Base-by-base conservation (phyloP, 2,797 vertebrate genomes). In the Dicrostonyx torquatus region DNA sequence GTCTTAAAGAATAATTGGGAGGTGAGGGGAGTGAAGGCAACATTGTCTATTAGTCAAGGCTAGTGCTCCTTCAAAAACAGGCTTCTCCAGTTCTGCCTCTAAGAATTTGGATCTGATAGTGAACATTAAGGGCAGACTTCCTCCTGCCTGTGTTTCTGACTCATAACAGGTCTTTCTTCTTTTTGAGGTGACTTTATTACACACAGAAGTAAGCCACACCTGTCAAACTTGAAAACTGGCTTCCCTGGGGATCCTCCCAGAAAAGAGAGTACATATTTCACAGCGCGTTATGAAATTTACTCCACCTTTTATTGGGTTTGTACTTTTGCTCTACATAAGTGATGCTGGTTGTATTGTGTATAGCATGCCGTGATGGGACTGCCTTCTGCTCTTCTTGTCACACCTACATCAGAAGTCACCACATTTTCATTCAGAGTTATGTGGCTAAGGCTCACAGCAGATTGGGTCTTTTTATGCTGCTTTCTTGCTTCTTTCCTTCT, bases 101-200 rank as follows among this genome's bases (percentile, higher is more conserved):
- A 5, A 24, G 60, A n/a, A 83, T n/a, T 34, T 76, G 22, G 37
- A 88, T 88, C 89, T 83, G 76, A 93, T 79, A 91, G 88, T 40
- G 62, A 82, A 75, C 93, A 66, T 48, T 45, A 64, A 55, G 55
- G 55, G 14, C 1, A 34, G 60, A 83, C n/a, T 91, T 91, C 84
- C n/a, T 94, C 83, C 76, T 50, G 90, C 43, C 60, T 85, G 31
- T 79, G 45, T n/a, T 68, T 90, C 78, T 88, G 60, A 91, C 40
- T 96, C 91, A 94, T 14, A 93, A 80, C 87, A 84, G 86, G 91
- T 50, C 60, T 97, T 96, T 94, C 90, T 93, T 95, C 86, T 96
- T 76, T 5, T 76, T 60, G 29, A 20, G 13, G 77, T 89, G 43
- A 87, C 76, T 87, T 55, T 87, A 82, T 96, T 94, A 90, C 75